Evolutionary conservation across 2,113 vertebrate genomes (phyloP), one percentile per base, ranked within the genome.

Genomic region (Gymnobelideus leadbeateri): DNA sequence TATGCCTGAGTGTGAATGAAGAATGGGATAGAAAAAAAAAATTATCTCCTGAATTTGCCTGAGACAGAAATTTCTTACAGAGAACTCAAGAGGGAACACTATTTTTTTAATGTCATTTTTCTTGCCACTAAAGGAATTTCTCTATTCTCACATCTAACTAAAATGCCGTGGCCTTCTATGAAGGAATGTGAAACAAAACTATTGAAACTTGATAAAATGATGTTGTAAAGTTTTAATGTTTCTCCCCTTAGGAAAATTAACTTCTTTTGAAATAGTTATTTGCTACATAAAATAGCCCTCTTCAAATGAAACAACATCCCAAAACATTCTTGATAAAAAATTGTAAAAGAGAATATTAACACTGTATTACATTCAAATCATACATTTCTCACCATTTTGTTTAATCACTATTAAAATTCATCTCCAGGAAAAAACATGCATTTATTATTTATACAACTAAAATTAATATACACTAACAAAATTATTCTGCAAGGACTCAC

Each of bases 401-500:
- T 93, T 54, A 94, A 94, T 46, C 96, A 84, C 93, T 46, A 91
- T 25, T 26, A 92, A 95, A 97, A 92, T 77, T 46, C 28, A 47
- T 25, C 14, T 93, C 23, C 89, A 96, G 93, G 26, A 47, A 95
- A 54, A 55, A 84, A 43, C 19, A 77, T 77, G 31, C 24, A 95
- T 90, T 94, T 91, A 50, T 93, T 93, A 90, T 90, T 93, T 91
- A 95, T 43, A 24, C 90, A 94, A 4, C 77, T 89, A 51, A 3
- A 89, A 94, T 0, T 91, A 95, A 91, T 49, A 54, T 5, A 94
- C 28, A 50, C 89, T 10, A 92, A 21, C 46, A 92, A 92, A 90
- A 77, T 68, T 89, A 93, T 0, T 84, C 0, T 92, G 50, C 92
- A 93, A 61, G 91, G 97, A 98, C 98, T 68, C 98, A 99, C 99